Conservation (phyloP, 1,140 invertebrate genomes). For the Dendroctonus ponderosae region DNA sequence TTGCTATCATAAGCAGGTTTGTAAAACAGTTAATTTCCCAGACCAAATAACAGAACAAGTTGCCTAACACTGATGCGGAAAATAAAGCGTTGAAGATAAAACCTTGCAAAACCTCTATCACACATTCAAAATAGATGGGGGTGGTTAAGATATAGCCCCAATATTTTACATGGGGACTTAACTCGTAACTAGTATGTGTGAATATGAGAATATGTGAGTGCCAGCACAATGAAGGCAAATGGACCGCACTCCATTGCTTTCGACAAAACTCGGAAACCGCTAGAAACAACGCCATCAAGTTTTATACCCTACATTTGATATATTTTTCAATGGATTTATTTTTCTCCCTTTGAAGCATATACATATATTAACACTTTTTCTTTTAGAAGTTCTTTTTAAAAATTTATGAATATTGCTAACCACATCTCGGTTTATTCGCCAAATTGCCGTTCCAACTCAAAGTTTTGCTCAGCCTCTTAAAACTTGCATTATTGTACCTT, state of each 20-base stretch:
- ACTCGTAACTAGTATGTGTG: slow-evolving; percentile 36
- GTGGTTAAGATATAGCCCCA: slow-evolving; percentile 14
- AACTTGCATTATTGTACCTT: slow-evolving; percentile 17
- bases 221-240: slow-evolving; percentile 37
- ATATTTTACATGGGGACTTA: slow-evolving; percentile 30
- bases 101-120: slow-evolving; percentile 1
- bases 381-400: neutral
- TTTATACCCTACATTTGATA: slow-evolving; percentile 41
- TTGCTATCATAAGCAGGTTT: no score
- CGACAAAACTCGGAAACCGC: slow-evolving; percentile 39
- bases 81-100: neutral
- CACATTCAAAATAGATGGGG: slow-evolving; percentile 25
- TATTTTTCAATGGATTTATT: slow-evolving; percentile 42
- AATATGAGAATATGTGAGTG: slow-evolving; percentile 43
- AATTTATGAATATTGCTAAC: neutral
- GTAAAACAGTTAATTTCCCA: neutral
- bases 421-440: no score
- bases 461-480: neutral
- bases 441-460: no score
- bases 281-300: slow-evolving; percentile 40
- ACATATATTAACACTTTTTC: slow-evolving; percentile 28
- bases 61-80: neutral
- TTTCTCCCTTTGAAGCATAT: slow-evolving; percentile 33
- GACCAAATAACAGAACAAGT: neutral
- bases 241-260: slow-evolving; percentile 43